Evolutionary conservation across 37 sponge, comb jelly and placozoan genomes (phyloP).

Genomic region (Halisarca cf. caerulea): DNA sequence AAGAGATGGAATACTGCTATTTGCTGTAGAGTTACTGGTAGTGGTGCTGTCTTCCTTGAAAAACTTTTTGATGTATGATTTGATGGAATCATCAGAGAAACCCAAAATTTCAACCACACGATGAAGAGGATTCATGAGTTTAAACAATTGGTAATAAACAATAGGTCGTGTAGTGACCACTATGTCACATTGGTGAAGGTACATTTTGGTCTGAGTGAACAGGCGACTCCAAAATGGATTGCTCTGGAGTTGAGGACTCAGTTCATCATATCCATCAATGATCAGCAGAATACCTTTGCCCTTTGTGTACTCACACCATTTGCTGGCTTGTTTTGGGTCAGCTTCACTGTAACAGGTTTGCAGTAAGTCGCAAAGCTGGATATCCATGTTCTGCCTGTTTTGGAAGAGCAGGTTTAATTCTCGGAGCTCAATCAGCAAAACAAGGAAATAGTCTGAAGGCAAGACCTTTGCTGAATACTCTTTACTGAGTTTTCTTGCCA

Average conservation of each 20-base stretch:
- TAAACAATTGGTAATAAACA: not conserved
- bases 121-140: not conserved
- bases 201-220: not conserved
- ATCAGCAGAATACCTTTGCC: conserved; percentile 7
- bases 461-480: not conserved
- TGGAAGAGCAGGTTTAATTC: conserved; percentile 6
- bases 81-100: not conserved
- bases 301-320: not conserved
- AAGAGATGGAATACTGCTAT: not conserved
- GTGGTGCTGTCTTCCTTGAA: not conserved
- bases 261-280: conserved; percentile 23
- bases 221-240: not conserved
- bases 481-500: conserved; percentile 3
- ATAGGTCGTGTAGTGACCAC: conserved; percentile 19
- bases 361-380: not conserved
- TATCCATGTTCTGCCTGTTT: not conserved
- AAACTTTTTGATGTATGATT: not conserved
- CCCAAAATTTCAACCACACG: conserved; percentile 15
- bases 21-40: no score
- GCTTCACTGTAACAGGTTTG: not conserved
- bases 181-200: conserved; percentile 13
- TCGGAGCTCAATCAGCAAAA: conserved; percentile 20
- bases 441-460: not conserved
- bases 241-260: not conserved
- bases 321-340: not conserved